phyloP scores from a whole-genome alignment of 2,797 vertebrate species.

The Diplodus puntazzo region DNA sequence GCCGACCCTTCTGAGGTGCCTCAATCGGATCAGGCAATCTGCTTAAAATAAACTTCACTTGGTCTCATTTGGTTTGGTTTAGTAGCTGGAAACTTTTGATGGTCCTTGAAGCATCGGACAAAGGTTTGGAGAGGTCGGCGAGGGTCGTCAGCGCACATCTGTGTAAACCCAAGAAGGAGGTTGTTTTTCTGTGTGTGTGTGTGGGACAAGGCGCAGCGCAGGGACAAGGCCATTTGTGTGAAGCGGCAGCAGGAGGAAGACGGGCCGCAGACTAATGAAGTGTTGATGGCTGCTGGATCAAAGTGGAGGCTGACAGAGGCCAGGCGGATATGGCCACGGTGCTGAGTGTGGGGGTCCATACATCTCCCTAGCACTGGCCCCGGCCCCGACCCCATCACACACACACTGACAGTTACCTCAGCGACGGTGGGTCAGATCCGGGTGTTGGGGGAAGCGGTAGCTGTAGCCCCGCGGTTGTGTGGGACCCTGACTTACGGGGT shows the following conservation, averaged over 20 bases:
- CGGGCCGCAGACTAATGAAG: constrained; percentile 81
- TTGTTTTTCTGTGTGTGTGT: constrained; percentile 41
- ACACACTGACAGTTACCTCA: constrained; percentile 59
- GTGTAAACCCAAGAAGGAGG: constrained; percentile 63
- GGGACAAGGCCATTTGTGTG: constrained; percentile 74
- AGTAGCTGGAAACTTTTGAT: constrained; percentile 46
- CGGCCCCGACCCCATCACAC: constrained; percentile 51
- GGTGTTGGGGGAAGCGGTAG: constrained; percentile 68
- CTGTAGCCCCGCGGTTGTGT: constrained; percentile 55
- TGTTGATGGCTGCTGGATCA: constrained; percentile 83
- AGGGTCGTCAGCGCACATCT: constrained; percentile 70
- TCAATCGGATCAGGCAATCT: constrained; percentile 42
- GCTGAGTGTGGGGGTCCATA: constrained; percentile 79
- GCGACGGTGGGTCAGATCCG: constrained; percentile 52
- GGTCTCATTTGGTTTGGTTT: constrained; percentile 48
- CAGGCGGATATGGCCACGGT: constrained; percentile 72
- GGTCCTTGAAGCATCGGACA: constrained; percentile 37
- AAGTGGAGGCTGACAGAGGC: constrained; percentile 78
- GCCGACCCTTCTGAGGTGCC: not conserved
- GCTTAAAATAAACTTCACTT: constrained; percentile 29
- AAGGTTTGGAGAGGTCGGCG: constrained; percentile 49
- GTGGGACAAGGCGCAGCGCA: constrained; percentile 24
- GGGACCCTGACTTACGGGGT: constrained; percentile 73
- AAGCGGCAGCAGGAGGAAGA: constrained; percentile 73
- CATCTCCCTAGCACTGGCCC: constrained; percentile 60